Conservation (phyloP, 2,888 invertebrate genomes). For the Agrenia bidenticulata region DNA sequence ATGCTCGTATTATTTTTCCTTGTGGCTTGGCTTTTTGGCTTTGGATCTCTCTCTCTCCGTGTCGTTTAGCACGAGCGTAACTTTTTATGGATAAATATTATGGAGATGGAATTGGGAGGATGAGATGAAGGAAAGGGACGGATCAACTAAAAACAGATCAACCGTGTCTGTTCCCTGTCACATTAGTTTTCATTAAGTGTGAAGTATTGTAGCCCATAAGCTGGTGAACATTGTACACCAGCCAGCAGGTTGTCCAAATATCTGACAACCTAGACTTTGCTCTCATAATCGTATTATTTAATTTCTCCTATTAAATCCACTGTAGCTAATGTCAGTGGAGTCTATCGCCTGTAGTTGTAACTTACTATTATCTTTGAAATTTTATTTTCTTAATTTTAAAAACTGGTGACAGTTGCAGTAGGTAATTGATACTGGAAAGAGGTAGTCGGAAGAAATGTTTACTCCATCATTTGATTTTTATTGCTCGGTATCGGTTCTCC, state of each 20-base stretch:
- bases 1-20: background rate
- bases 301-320: too few species aligned
- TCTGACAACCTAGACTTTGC: too few species aligned
- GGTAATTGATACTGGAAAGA: too few species aligned
- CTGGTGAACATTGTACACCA: too few species aligned
- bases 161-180: conserved; percentile 43
- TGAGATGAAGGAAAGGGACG: background rate
- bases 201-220: conserved; percentile 16
- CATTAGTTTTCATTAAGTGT: conserved; percentile 46
- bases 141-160: conserved; percentile 18
- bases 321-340: too few species aligned
- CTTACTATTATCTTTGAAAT: too few species aligned
- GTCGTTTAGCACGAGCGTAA: background rate
- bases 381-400: too few species aligned
- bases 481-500: background rate
- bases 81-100: conserved; percentile 1
- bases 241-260: too few species aligned
- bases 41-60: background rate
- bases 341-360: too few species aligned
- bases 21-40: background rate
- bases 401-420: too few species aligned
- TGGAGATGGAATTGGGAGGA: too few species aligned
- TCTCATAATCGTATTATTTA: too few species aligned
- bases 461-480: conserved; percentile 2
- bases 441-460: background rate